A percentile compares a stretch with the other conserved stretches of the same genome.
Conservation (phyloP, 2,888 invertebrate genomes). For the Drosophila picticornis region DNA sequence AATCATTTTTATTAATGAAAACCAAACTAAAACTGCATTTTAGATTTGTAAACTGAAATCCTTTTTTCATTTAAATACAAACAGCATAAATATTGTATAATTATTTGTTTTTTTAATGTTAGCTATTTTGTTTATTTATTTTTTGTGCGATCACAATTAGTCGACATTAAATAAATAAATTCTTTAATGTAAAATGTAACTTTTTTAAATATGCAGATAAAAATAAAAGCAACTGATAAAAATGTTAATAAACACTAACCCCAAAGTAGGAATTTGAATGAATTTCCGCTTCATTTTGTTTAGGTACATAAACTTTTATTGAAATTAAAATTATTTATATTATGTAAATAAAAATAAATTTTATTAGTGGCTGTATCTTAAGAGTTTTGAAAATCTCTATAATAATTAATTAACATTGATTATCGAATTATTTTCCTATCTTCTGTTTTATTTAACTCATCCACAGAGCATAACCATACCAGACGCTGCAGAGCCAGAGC, state of each 20-base stretch:
- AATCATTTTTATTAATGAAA: neutral
- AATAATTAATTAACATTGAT: slow-evolving; percentile 4
- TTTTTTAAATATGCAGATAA: neutral
- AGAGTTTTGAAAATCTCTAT: neutral
- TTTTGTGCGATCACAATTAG: neutral
- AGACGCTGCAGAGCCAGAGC: slow-evolving; percentile 69
- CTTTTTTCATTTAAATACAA: neutral
- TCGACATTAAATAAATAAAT: neutral
- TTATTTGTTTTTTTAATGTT: neutral
- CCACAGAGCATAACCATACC: slow-evolving; percentile 77
- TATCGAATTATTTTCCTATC: neutral
- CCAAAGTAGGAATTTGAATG: neutral
- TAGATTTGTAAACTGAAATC: neutral
- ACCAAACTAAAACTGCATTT: neutral
- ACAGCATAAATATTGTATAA: neutral
- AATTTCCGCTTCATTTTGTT: neutral
- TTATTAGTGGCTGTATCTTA: too few species aligned
- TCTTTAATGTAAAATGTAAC: neutral
- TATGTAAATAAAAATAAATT: neutral
- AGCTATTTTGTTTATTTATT: neutral
- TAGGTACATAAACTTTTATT: neutral
- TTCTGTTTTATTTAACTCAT: neutral
- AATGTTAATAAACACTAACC: neutral
- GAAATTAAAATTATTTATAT: neutral
- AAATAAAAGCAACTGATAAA: neutral